These are phyloP conservation scores for Rhineura floridana DNA, from an alignment of 2,113 vertebrate genomes.

Conservation along the genomic window DNA sequence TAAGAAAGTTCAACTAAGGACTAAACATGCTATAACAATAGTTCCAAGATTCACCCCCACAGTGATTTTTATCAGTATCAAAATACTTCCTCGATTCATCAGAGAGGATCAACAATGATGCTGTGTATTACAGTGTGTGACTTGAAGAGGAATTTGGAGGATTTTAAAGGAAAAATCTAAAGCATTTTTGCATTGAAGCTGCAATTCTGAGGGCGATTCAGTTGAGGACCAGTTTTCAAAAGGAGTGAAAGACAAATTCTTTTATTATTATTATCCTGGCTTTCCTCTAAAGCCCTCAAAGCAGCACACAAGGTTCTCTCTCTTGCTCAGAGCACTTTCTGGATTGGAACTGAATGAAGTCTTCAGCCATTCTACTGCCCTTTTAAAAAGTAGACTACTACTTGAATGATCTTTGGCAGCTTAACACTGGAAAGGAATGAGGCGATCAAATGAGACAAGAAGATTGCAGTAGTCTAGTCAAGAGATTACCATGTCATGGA, in stretches of 20 bases:
- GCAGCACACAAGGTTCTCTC: neutral
- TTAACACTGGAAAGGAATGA: neutral
- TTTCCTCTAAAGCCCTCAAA: neutral
- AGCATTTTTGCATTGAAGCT: neutral
- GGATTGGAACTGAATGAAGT: neutral
- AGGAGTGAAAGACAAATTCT: neutral
- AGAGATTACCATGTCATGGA: neutral
- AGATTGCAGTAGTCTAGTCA: no score
- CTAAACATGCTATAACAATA: neutral
- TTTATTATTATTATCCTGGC: neutral
- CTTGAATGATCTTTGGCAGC: neutral
- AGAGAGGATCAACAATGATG: conserved; percentile 1
- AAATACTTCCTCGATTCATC: conserved; percentile 8
- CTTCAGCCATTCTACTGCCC: neutral
- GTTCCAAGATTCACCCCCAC: neutral
- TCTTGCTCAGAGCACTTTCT: neutral
- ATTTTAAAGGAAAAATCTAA: neutral
- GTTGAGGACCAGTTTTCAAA: neutral
- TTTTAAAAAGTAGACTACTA: neutral
- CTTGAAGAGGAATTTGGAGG: neutral
- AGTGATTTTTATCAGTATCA: conserved; percentile 10
- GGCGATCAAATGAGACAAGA: neutral
- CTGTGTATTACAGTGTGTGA: neutral
- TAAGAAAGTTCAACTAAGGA: conserved; percentile 9
- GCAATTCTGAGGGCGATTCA: neutral